Evolutionary conservation across 2,113 vertebrate species (phyloP), one percentile per base, ranked within the genome.

Genomic region (Irena cyanogastra): DNA sequence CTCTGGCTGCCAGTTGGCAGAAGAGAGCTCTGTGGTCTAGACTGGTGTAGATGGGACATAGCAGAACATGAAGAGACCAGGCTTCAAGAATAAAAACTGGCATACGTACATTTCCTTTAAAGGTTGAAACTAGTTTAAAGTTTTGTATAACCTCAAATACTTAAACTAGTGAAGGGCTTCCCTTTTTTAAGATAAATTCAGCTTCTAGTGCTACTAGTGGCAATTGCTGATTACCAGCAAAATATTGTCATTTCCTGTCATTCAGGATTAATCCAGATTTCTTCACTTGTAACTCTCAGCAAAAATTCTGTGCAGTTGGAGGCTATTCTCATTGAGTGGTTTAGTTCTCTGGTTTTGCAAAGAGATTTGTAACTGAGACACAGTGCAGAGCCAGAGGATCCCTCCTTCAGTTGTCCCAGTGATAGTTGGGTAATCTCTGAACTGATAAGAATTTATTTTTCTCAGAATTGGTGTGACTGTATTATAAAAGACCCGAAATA

Each of bases 51-150:
- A 94, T 89, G 93, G 80, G 86, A 97, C 93, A 69, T 89, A 97
- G 96, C 97, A 97, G 97, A 97, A 96, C 89, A 89, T 87, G 71
- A 96, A 93, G 94, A 97, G 82, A 96, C 83, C 68, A 93, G 35
- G 70, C 71, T 95, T 97, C 92, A 83, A 80, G 54, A 93, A 35
- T 56, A 71, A 72, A 88, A 90, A 76, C 69, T 85, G 59, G 26
- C 45, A 23, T 76, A 37, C 30, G 54, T 83, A 17, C 1, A 77
- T 94, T 93, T 93, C 45, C 11, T 71, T 82, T 33, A 86, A 31
- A 50, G 83, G 33, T 69, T 60, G 61, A 83, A 94, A 59, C 21
- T 57, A 49, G 42, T 56, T 83, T 71, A 37, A 60, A 65, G 28
- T 84, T 87, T 52, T 50, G 6, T 56, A 33, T 52, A 42, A 33